Conservation (phyloP, 2,888 invertebrate species). For the Ectemnius cavifrons region DNA sequence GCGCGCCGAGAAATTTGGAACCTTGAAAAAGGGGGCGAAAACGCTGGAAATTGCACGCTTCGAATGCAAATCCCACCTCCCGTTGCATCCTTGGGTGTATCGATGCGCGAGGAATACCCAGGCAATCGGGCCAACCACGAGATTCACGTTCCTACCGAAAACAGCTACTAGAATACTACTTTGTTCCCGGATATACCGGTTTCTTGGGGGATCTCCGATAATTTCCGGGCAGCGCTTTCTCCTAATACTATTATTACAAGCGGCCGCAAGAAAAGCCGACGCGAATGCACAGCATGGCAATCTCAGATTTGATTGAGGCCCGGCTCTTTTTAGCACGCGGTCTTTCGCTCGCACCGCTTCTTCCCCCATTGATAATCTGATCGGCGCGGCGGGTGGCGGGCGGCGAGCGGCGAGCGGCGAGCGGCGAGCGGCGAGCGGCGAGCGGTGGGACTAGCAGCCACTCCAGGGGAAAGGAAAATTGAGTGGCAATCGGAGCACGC, state of each 20-base stretch:
- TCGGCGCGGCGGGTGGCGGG: too few relatives aligned
- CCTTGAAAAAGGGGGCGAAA: conserved; percentile 60
- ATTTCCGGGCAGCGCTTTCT: neutral
- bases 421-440: too few relatives aligned
- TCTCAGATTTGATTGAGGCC: neutral
- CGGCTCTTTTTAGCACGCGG: neutral
- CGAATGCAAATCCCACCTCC: conserved; percentile 69
- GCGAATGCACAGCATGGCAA: neutral
- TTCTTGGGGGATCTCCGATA: neutral
- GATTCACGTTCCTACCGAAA: neutral
- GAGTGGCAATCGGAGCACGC: too few relatives aligned
- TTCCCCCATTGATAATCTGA: too few relatives aligned
- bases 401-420: too few relatives aligned
- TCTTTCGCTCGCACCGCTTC: neutral
- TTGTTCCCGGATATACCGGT: neutral
- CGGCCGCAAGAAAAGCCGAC: neutral
- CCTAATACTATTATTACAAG: neutral
- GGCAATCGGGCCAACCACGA: neutral
- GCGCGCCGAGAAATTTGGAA: conserved; percentile 50
- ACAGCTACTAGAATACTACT: conserved; percentile 7
- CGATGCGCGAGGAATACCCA: neutral
- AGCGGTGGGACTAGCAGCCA: too few relatives aligned
- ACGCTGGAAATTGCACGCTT: conserved; percentile 71
- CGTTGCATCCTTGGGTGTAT: conserved; percentile 7
- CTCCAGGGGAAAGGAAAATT: too few relatives aligned